Evolutionary conservation across 92 coral and sea anemone species (phyloP), one percentile per base, ranked within the genome.

Genomic region (Bergia puertoricense): DNA sequence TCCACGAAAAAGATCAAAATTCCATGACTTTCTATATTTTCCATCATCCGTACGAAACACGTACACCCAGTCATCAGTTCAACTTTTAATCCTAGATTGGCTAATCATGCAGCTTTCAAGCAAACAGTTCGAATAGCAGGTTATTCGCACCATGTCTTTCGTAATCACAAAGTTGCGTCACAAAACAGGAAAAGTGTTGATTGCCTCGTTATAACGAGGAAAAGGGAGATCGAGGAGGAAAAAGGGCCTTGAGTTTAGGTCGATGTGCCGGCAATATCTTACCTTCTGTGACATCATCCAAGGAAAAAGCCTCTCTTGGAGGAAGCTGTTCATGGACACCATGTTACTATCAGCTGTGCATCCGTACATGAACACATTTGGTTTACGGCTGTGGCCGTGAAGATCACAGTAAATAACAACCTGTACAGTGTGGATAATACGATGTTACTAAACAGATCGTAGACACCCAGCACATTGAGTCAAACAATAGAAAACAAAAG

Each of bases 281-380:
- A 97, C 99, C 91, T 93, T 96, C 87, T 97, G 95, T 45, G 99
- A 97, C 98, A 97, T 94, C 96, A 97, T 92, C 99, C 99, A 97
- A 20, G 99, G 98, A 44, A 97, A 97, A 2, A 97, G 93, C 11
- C 99, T 92, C 84, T 97, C 99, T 84, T 95, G 96, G 75, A 97
- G 88, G 80, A 97, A 95, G 81, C 91, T 90, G 46, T 93, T 89
- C 83, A 93, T 92, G 42, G 99, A 94, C 44, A 81, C 90, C 92
- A 94, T 90, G 37, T 90, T 90, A 54, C 90, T 94, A 48, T 97
- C 98, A 15, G 97, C 95, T 16, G 99, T 97, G 90, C 99, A 97
- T 9, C 99, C 99, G 80, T 97, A 97, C 99, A 97, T 97, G 86
- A 97, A 97, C 75, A 97, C 98, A 48, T 97, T 97, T 7, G 99